Percentiles rank a stretch among this genome's conserved stretches.
phyloP scores from a whole-genome alignment of 2,888 invertebrate species.

The Cataglyphis livida region DNA sequence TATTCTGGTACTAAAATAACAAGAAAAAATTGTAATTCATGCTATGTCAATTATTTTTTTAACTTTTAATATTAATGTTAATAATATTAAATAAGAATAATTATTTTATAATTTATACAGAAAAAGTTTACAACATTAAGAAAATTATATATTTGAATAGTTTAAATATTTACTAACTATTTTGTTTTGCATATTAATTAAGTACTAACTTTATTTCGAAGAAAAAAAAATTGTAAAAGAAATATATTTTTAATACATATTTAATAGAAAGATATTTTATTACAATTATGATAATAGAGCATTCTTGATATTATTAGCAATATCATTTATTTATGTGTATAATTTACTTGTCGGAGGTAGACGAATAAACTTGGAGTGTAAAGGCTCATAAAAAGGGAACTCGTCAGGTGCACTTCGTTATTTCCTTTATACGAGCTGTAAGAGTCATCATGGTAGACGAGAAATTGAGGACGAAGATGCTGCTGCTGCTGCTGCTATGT shows the following conservation, averaged over 20 bases:
- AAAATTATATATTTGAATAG: background rate
- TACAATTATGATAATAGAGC: background rate
- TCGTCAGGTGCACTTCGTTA: conserved; percentile 32
- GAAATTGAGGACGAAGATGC: conserved; percentile 47
- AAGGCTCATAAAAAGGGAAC: conserved; percentile 26
- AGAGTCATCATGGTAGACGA: conserved; percentile 43
- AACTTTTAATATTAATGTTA: background rate
- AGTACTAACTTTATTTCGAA: background rate
- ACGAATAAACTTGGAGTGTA: conserved; percentile 8
- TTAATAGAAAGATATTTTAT: background rate
- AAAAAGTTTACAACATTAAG: background rate
- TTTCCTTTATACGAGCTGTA: conserved; percentile 28
- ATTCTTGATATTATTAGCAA: background rate
- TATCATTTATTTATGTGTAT: background rate
- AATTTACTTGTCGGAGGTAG: conserved; percentile 15
- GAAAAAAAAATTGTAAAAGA: background rate
- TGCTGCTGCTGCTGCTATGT: conserved; percentile 37
- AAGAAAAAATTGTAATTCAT: background rate
- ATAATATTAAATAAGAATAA: background rate
- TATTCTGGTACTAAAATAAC: background rate
- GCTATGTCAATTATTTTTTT: background rate
- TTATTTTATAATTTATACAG: background rate
- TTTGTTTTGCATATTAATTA: background rate
- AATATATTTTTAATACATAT: background rate
- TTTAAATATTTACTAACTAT: background rate